Conservation (phyloP, 2,888 invertebrate species). For the Poecilus cupreus region DNA sequence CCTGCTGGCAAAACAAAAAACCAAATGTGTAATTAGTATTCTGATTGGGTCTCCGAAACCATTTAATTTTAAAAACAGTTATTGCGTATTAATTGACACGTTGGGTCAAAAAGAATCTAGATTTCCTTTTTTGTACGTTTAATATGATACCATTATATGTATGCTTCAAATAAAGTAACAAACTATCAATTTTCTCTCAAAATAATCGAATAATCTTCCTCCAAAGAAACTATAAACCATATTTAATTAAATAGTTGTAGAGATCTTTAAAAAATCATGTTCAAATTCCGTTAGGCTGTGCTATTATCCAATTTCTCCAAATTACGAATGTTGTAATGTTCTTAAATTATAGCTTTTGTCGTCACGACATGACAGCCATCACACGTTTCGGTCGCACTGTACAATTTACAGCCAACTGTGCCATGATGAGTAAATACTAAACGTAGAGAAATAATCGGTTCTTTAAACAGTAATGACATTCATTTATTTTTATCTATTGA, state of each 20-base stretch:
- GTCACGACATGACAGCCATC: constrained; percentile 11
- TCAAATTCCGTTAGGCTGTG: background rate
- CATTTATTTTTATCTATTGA: no score
- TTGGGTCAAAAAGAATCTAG: no score
- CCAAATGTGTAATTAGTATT: background rate
- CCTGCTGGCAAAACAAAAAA: background rate
- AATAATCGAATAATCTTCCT: background rate
- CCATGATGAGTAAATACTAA: no score
- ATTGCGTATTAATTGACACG: constrained; percentile 7
- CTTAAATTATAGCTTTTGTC: constrained; percentile 4
- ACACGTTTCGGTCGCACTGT: no score
- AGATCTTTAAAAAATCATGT: background rate
- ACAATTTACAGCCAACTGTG: no score
- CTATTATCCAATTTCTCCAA: constrained; percentile 42
- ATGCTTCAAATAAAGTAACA: no score
- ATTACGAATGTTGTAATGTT: constrained; percentile 18
- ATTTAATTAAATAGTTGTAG: no score
- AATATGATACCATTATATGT: no score
- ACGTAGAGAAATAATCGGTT: no score
- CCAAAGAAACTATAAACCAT: no score
- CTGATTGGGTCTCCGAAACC: background rate
- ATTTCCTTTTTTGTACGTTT: no score
- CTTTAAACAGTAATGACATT: no score
- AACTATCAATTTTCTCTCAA: background rate
- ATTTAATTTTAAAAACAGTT: background rate